These are phyloP conservation scores for Cyphomyrus discorhynchus DNA, from an alignment of 2,113 vertebrate species.

Conservation along the genomic window DNA sequence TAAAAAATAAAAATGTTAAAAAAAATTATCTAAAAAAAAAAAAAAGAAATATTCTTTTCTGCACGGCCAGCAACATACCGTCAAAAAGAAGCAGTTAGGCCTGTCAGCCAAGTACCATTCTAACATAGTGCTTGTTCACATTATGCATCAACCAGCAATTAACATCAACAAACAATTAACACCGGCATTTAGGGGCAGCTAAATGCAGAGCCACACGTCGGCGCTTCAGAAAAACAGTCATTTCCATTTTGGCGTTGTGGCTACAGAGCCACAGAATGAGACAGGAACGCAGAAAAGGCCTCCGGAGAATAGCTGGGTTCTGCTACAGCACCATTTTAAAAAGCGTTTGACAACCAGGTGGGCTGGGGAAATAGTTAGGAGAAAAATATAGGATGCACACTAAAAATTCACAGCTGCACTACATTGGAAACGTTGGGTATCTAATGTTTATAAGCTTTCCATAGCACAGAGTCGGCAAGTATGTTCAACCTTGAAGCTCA, in stretches of 20 bases:
- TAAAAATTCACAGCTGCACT: neutral
- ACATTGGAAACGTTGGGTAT: neutral
- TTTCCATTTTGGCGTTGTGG: constrained; percentile 4
- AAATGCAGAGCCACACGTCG: neutral
- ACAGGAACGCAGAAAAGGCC: neutral
- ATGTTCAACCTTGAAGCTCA: constrained; percentile 15
- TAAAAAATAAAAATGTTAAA: neutral
- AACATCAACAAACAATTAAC: constrained; percentile 28
- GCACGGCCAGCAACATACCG: neutral
- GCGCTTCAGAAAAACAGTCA: constrained; percentile 18
- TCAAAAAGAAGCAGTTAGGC: neutral
- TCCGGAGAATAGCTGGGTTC: neutral
- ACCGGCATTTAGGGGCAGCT: neutral
- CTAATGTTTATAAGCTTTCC: neutral
- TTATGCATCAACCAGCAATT: constrained; percentile 2
- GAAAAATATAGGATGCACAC: neutral
- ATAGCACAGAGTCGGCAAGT: neutral
- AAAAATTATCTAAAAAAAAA: neutral
- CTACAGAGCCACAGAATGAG: neutral
- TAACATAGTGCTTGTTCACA: constrained; percentile 10
- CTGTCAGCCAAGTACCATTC: constrained; percentile 8
- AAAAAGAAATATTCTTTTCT: neutral
- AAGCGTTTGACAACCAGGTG: neutral
- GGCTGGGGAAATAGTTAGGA: neutral
- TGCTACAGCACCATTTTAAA: neutral